Conservation (phyloP, 2,113 vertebrate genomes). For the Oreotrochilus melanogaster region DNA sequence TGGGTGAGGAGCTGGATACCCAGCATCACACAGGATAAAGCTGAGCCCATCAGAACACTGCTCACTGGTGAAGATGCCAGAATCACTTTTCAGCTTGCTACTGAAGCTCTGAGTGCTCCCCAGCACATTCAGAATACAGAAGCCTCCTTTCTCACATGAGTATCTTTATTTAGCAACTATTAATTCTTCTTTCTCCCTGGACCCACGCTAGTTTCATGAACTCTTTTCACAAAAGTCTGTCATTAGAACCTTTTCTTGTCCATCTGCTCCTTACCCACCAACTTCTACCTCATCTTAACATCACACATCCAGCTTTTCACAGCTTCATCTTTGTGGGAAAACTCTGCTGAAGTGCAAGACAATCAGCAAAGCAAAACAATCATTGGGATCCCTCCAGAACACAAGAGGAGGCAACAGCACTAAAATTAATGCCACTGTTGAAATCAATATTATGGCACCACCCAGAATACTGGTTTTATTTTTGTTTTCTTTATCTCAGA, state of each 20-base stretch:
- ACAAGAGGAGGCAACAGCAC: background rate
- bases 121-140: background rate
- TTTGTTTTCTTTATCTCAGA: background rate
- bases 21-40: accelerated
- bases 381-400: background rate
- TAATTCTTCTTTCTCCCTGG: background rate
- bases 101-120: background rate
- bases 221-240: background rate
- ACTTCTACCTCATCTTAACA: background rate
- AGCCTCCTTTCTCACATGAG: background rate
- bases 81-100: accelerated
- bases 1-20: background rate
- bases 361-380: background rate
- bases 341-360: background rate
- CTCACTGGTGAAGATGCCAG: background rate
- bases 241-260: background rate
- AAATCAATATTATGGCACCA: background rate
- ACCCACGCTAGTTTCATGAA: background rate
- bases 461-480: background rate
- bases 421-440: background rate
- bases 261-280: background rate
- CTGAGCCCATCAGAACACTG: accelerated
- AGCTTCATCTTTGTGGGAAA: background rate
- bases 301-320: background rate
- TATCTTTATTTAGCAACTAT: background rate